phyloP scores from a whole-genome alignment of 30 jellyfish, hydroid and myxozoan genomes.

The Mastigias papua region DNA sequence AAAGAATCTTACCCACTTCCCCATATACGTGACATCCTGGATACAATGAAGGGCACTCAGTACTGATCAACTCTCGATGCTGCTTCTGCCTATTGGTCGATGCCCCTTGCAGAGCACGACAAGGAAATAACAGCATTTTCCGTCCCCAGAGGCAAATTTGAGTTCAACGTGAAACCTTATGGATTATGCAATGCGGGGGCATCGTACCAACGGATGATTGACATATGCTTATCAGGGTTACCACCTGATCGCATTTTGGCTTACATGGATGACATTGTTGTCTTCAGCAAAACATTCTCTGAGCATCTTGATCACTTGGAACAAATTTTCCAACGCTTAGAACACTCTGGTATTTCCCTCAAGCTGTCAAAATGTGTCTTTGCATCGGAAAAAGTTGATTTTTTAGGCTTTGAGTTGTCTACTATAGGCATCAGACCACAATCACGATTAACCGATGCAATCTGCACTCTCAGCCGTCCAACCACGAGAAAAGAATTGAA shows the following conservation, averaged over 20 bases:
- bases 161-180: conserved; percentile 36
- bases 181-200: conserved; percentile 60
- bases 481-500: conserved; percentile 42
- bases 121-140: conserved; percentile 55
- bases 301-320: conserved; percentile 27
- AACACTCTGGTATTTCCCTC: conserved; percentile 27
- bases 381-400: conserved; percentile 42
- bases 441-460: conserved; percentile 49
- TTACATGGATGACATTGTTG: conserved; percentile 50
- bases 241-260: conserved; percentile 11
- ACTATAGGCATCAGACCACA: conserved; percentile 38
- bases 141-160: conserved; percentile 59
- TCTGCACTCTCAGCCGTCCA: conserved; percentile 10
- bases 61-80: conserved; percentile 56
- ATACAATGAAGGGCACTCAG: conserved; percentile 33
- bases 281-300: conserved; percentile 2
- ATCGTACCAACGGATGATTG: conserved; percentile 60
- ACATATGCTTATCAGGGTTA: conserved; percentile 38
- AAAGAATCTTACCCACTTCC: conserved; percentile 41
- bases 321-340: conserved; percentile 31
- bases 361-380: conserved; percentile 46
- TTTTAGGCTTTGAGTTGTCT: conserved; percentile 40
- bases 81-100: conserved; percentile 72
- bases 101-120: conserved; percentile 56
- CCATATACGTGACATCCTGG: conserved; percentile 36